Evolutionary conservation across 2,797 vertebrate genomes (phyloP).

Genomic region (Trematomus bernacchii): DNA sequence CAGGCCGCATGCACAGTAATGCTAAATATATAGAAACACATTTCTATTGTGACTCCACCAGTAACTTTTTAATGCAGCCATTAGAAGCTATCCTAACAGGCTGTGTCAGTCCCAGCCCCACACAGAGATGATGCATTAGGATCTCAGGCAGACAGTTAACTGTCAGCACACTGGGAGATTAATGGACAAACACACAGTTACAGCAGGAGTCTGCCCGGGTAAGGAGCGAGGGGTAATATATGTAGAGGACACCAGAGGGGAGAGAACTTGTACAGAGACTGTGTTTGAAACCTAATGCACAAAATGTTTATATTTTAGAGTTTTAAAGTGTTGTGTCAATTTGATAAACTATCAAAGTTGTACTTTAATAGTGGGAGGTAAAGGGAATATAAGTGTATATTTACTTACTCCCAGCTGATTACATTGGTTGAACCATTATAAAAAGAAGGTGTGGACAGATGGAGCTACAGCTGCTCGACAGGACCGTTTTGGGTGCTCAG

Average conservation of each 20-base stretch:
- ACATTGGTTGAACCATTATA: too few relatives aligned
- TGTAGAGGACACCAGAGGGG: conserved; percentile 6
- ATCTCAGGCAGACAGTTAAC: conserved; percentile 67
- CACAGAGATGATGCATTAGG: conserved; percentile 74
- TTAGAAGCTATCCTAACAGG: conserved; percentile 69
- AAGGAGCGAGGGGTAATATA: conserved; percentile 29
- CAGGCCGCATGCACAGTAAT: too few relatives aligned
- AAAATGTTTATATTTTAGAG: neutral
- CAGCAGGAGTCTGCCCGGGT: conserved; percentile 28
- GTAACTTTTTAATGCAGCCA: conserved; percentile 67
- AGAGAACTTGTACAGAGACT: conserved; percentile 50
- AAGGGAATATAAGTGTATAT: neutral
- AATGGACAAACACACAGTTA: conserved; percentile 60
- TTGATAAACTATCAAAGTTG: neutral
- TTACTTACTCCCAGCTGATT: too few relatives aligned
- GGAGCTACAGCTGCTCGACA: too few relatives aligned
- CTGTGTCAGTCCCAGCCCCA: conserved; percentile 59
- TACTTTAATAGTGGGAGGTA: neutral
- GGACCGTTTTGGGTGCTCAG: too few relatives aligned
- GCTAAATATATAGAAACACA: neutral
- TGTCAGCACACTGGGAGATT: conserved; percentile 66
- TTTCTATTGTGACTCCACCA: conserved; percentile 41
- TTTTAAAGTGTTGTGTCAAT: neutral
- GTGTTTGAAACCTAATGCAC: conserved; percentile 20
- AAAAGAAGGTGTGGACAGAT: too few relatives aligned